Conservation (phyloP, 2,113 vertebrate genomes). For the Pachyramphus minor region DNA sequence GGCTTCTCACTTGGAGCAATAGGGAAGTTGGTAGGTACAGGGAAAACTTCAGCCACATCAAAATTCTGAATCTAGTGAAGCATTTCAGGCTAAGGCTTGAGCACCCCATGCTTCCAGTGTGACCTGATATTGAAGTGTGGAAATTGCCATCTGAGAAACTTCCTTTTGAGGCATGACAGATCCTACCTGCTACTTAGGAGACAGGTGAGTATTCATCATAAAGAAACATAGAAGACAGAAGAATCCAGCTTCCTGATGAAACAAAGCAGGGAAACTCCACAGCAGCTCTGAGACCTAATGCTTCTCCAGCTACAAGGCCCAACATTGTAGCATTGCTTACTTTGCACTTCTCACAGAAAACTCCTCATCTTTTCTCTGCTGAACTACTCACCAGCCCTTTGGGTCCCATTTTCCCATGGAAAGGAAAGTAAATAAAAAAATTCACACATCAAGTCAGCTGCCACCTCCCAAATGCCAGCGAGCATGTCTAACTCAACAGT, state of each 20-base stretch:
- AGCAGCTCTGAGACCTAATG: background rate
- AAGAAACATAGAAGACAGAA: rapidly evolving
- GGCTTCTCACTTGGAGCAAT: background rate
- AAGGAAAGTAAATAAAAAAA: background rate
- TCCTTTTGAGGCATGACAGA: background rate
- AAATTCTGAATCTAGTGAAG: background rate
- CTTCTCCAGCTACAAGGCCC: background rate
- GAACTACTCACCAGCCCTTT: background rate
- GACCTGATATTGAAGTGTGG: background rate
- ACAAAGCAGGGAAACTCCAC: background rate
- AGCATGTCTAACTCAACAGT: background rate
- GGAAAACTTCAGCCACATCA: background rate
- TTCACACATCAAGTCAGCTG: background rate
- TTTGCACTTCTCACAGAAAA: background rate
- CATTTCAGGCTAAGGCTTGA: background rate
- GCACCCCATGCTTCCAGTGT: rapidly evolving
- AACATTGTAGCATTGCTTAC: background rate
- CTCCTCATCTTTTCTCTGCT: background rate
- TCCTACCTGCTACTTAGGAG: background rate
- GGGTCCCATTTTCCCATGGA: background rate
- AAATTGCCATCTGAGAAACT: background rate
- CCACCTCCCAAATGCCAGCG: background rate
- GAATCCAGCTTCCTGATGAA: background rate
- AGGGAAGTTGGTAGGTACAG: background rate
- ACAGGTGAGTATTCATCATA: background rate